Evolutionary conservation across 1,140 invertebrate species (phyloP), one percentile per base, ranked within the genome.

Genomic region (Penaeus vannamei): DNA sequence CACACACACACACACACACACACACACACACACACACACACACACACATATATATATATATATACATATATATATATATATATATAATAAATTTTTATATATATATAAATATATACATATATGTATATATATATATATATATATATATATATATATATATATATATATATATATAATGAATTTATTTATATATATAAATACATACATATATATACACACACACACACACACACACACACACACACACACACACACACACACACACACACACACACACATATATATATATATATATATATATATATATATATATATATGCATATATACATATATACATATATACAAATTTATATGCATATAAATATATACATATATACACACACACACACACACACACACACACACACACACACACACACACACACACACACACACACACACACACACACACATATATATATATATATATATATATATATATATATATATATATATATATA

Each of bases 401-500:
- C 32, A 72, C 20, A 26, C 32, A 72, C 22, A 72, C 36, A 42
- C 36, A 42, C 36, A n/a, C 14, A 17, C 32, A 26, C 32, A 26
- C 32, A 26, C 32, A 26, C 32, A 26, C 32, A 26, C 32, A 26
- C 32, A 26, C 32, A 72, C 19, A 72, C n/a, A 72, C n/a, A 72
- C 32, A 72, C 1, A 72, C n/a, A 22, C 32, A 72, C 29, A 7
- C 5, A 69, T 69, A 69, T 69, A 69, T 69, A 69, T 69, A 69
- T 69, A 19, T 69, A 69, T 7, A 69, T 69, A 69, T 69, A 19
- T 19, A 69, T 69, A 69, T 69, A 69, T 7, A 69, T 69, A 69
- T 69, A 69, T 69, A 69, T 69, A 69, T 69, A 69, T 69, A 69
- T 69, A 69, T 69, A 22, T 69, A 69, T 69, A 69, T 10, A 69